Base-by-base conservation (phyloP, 2,888 invertebrate genomes). In the Cyclophora albipunctata region DNA sequence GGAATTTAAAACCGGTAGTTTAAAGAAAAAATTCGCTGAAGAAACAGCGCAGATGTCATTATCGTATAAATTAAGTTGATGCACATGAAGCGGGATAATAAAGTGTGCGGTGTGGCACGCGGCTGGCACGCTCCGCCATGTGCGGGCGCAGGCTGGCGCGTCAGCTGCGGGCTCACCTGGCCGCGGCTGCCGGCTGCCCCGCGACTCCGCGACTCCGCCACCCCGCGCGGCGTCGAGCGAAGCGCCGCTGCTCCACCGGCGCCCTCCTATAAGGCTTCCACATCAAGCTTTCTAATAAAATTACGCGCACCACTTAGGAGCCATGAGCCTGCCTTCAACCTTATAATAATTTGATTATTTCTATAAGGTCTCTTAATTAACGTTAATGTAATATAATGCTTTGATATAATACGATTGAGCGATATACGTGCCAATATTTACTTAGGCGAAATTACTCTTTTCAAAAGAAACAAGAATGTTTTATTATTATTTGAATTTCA, bases 101-200 rank as follows among this genome's bases (percentile, higher is more conserved):
- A 58, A 76, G 78, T 84, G 52, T 48, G 57, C 54, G 54, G 53
- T 58, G 50, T 58, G 77, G 77, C 84, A 81, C 78, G 82, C 76
- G 85, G 75, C 77, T 58, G 78, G 71, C 81, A 81, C 81, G 70
- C 78, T 75, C 65, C 71, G 64, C 62, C 73, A 75, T 72, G 64
- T 73, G 75, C 62, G 62, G 61, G 52, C 49, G 60, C 20, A 58
- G 7, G 5, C 7, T 7, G 3, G 3, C 2, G 5, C 62, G 71
- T 70, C 84, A 81, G 81, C 82, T 83, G 84, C 64, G 62, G 41
- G 41, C 55, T 54, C 84, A 83, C 81, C 83, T 84, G 84, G 79
- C 57, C 59, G 37, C 54, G 55, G 50, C 52, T 53, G 54, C 45
- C 52, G 53, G 49, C 52, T 47, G 46, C 40, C 47, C 52, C 45